Evolutionary conservation across 2,888 invertebrate species (phyloP), one percentile per base, ranked within the genome.

Genomic region (Steromphala cineraria): DNA sequence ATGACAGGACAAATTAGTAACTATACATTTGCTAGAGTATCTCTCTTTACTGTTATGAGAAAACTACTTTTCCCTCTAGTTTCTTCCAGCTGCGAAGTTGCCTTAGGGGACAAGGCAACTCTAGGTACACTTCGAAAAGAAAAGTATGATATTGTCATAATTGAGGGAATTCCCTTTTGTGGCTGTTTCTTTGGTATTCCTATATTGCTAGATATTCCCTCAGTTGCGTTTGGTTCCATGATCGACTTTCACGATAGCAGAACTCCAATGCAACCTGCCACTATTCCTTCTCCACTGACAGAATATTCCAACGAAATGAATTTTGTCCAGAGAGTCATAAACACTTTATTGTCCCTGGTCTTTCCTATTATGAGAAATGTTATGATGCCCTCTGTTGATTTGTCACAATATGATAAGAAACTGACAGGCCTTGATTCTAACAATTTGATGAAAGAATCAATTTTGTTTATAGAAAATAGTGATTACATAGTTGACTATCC

Each of bases 401-500:
- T 62, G 28, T 55, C 75, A 0, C 53, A 15, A 7, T 28, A 46
- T 0, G 36, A 53, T 0, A 46, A 40, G 31, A 31, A 28, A 28
- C 19, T 77, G 19, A 40, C 62, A 36, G 21, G 53, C 15, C 15
- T 5, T 3, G 77, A 80, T 21, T 19, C 53, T 46, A 21, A 46
- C 28, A 36, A 83, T 7, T 28, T 86, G 15, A 52, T 80, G 0
- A 67, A 46, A 24, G 56, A 82, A 4, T 81, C 87, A n/a, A 53
- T 81, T 21, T 52, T 87, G 53, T 85, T 81, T 79, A n/a, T 89
- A 13, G 79, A 83, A 40, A 86, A 85, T 77, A 67, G 80, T 10
- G 87, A 89, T 76, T 83, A 83, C 67, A 79, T 86, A n/a, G 74
- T 89, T 21, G 86, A 85, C 71, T 86, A 83, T 67, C 87, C 86